phyloP scores from a whole-genome alignment of 2,888 invertebrate species.

The Galeopsomyia nigrocyanea region DNA sequence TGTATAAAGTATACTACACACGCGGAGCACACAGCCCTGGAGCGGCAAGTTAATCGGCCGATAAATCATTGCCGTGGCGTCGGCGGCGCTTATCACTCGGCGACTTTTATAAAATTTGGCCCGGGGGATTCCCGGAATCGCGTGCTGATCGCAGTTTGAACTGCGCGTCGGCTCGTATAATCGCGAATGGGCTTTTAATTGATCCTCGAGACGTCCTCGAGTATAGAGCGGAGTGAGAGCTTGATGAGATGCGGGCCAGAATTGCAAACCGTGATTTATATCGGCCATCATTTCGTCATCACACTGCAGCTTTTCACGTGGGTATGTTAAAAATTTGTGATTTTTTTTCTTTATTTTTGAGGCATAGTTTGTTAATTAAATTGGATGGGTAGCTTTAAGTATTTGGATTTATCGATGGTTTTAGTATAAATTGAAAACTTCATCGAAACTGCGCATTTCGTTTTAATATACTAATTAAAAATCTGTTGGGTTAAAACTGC shows the following conservation, averaged over 20 bases:
- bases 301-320: no score
- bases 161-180: neutral
- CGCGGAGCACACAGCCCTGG: neutral
- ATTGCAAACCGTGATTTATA: constrained; percentile 26
- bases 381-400: no score
- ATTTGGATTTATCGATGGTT: no score
- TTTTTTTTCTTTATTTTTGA: neutral
- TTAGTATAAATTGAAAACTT: no score
- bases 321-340: neutral
- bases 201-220: constrained; percentile 20
- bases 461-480: no score
- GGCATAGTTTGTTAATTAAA: no score
- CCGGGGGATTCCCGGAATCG: constrained; percentile 32
- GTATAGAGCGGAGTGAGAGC: neutral
- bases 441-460: no score
- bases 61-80: constrained; percentile 32
- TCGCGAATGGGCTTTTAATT: constrained; percentile 25
- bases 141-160: constrained; percentile 24
- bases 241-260: neutral
- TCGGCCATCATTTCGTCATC: constrained; percentile 5
- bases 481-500: no score
- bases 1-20: no score
- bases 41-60: constrained; percentile 30
- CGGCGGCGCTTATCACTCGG: constrained; percentile 43
- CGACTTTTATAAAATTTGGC: constrained; percentile 30